Evolutionary conservation across 2,113 vertebrate genomes (phyloP), one percentile per base, ranked within the genome.

Genomic region (Myiozetetes cayanensis): DNA sequence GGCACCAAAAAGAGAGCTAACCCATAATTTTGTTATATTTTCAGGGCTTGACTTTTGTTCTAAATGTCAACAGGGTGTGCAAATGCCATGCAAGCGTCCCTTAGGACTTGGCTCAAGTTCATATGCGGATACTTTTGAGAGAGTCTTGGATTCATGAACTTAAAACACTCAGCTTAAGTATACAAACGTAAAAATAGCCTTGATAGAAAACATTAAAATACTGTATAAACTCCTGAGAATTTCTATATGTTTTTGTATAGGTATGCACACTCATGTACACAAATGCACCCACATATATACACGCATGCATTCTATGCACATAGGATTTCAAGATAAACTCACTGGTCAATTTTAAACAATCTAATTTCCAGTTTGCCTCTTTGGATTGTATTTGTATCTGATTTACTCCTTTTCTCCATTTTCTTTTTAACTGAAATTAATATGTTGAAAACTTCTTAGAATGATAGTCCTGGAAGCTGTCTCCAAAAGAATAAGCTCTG

Each of bases 21-120:
- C 75, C 65, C 68, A 84, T 87, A 93, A 94, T 94, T 96, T 95
- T 88, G 61, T 91, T 89, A 83, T 90, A 83, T 95, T 97, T 97
- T 86, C 87, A 79, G 96, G 92, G 91, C 63, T 90, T 93, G 95
- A 93, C 96, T 96, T 97, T 92, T 95, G 83, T 96, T 97, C 94
- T 95, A 96, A 97, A 97, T 97, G 96, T 96, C 95, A 96, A 85
- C 85, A 92, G 87, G 80, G 85, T 94, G 88, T 95, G 81, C 77
- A 96, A 97, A 97, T 96, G 94, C 94, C 94, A 95, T 0, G 0
- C n/a, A 85, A 95, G 59, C 66, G 67, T 94, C 92, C 91, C 87
- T 78, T 70, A 95, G 95, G 91, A 92, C 90, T 94, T 93, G 92
- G 77, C 80, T 92, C 62, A 90, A 90, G 90, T 94, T 94, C 67